Evolutionary conservation across 37 sponge, comb jelly and placozoan species (phyloP), one percentile per base, ranked within the genome.

Genomic region (Agelas oroides): DNA sequence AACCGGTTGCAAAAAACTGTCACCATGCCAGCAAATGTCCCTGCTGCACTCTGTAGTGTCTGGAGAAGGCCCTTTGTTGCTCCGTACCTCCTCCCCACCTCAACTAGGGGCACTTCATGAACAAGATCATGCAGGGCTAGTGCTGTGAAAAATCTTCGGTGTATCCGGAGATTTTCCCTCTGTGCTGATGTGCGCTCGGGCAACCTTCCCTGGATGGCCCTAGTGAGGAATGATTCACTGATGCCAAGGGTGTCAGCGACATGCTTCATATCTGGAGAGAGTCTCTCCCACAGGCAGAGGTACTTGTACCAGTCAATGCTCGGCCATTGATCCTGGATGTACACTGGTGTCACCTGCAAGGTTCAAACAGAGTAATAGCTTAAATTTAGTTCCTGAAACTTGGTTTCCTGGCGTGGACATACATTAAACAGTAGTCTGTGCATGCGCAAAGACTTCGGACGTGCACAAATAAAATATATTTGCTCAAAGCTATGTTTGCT

Each of bases 11-110:
- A 99, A 73, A 99, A 99, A 15, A 91, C 89, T 0, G 99, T 95
- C 59, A 97, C 97, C 95, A 97, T 97, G 0, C 99, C 99, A 21
- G 99, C 94, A 83, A 95, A 99, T 20, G 93, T 93, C 23, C 97
- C 96, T 0, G 99, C 95, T 21, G 95, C 73, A 38, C 85, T 81
- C 75, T 99, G 99, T 3, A 99, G 90, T 0, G 94, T 90, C 88
- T 99, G 99, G 28, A 99, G 84, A 53, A 91, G 87, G 1, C 99
- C 99, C 30, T 97, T 89, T 27, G 94, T 81, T 24, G 84, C 90
- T 0, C 87, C 85, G 72, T 93, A 99, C 55, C 90, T 90, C 39
- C 39, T 35, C 17, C 97, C 93, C 23, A 99, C 93, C 31, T 70
- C 62, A 24, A 73, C 57, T 0, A 99, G 71, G 27, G 95, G 95